These are phyloP conservation scores for Heterochromis multidens DNA, from an alignment of 2,113 vertebrate species.

Conservation along the genomic window DNA sequence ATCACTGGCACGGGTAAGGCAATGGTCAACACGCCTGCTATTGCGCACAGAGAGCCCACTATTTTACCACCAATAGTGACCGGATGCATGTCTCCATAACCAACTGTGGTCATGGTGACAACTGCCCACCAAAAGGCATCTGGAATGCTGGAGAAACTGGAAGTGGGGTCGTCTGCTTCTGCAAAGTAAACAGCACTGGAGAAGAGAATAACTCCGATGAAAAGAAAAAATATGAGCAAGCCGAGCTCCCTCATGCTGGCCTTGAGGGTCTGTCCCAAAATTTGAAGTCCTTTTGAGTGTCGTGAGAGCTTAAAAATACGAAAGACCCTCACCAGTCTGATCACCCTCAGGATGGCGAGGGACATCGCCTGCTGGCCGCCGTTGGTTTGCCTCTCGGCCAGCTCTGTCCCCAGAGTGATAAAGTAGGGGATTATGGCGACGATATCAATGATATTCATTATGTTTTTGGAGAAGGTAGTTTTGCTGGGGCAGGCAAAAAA, in stretches of 20 bases:
- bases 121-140: conserved; percentile 99
- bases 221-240: conserved; percentile 95
- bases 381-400: conserved; percentile 88
- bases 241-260: conserved; percentile 96
- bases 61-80: conserved; percentile 98
- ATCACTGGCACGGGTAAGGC: conserved; percentile 96
- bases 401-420: conserved; percentile 94
- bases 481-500: conserved; percentile 98
- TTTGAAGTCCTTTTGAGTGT: conserved; percentile 96
- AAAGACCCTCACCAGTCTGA: conserved; percentile 93
- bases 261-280: conserved; percentile 94
- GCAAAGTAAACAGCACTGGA: conserved; percentile 98
- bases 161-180: conserved; percentile 92
- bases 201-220: conserved; percentile 96
- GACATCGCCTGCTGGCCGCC: conserved; percentile 98
- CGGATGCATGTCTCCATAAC: conserved; percentile 97
- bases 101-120: conserved; percentile 98
- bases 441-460: conserved; percentile 99
- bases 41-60: conserved; percentile 94
- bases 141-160: conserved; percentile 94
- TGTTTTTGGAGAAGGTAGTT: conserved; percentile 92
- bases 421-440: conserved; percentile 98
- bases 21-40: conserved; percentile 95
- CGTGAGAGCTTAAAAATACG: conserved; percentile 97
- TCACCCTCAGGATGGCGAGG: conserved; percentile 93